Conservation (phyloP, 2,797 vertebrate species). For the Discoglossus pictus region DNA sequence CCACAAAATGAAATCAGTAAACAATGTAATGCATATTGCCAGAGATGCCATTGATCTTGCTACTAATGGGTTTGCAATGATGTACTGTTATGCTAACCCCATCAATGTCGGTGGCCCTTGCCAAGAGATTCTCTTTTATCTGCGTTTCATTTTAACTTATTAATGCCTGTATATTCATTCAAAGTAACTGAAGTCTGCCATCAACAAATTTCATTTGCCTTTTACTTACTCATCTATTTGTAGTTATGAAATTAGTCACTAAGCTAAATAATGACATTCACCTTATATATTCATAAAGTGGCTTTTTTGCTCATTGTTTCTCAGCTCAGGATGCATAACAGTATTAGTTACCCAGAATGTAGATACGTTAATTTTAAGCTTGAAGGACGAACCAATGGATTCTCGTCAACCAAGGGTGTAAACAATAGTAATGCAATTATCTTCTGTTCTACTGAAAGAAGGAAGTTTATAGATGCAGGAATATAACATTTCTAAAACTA, state of each 20-base stretch:
- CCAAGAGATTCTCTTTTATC: conserved; percentile 47
- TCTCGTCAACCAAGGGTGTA: background rate
- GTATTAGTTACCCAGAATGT: conserved; percentile 43
- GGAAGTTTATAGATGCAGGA: background rate
- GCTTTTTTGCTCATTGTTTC: conserved; percentile 11
- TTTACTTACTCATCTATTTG: conserved; percentile 24
- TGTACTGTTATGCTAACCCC: conserved; percentile 58
- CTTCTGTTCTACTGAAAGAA: background rate
- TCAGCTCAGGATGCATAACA: conserved; percentile 27
- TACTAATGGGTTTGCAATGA: conserved; percentile 62
- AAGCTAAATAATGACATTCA: conserved; percentile 49
- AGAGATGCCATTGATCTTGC: conserved; percentile 62
- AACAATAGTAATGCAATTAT: background rate
- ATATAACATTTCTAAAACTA: no score
- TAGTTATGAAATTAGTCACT: conserved; percentile 37
- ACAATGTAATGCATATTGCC: conserved; percentile 59
- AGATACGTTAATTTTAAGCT: conserved; percentile 59
- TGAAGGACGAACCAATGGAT: conserved; percentile 52
- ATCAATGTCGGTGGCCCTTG: conserved; percentile 51
- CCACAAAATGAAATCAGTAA: conserved; percentile 45
- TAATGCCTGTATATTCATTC: conserved; percentile 44
- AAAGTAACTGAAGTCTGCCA: conserved; percentile 6
- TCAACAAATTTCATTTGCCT: conserved; percentile 14
- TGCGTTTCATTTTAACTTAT: conserved; percentile 52
- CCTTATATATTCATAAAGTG: conserved; percentile 45